Evolutionary conservation across 2,888 invertebrate genomes (phyloP), one percentile per base, ranked within the genome.

Genomic region (Drosophila atroscutellata): DNA sequence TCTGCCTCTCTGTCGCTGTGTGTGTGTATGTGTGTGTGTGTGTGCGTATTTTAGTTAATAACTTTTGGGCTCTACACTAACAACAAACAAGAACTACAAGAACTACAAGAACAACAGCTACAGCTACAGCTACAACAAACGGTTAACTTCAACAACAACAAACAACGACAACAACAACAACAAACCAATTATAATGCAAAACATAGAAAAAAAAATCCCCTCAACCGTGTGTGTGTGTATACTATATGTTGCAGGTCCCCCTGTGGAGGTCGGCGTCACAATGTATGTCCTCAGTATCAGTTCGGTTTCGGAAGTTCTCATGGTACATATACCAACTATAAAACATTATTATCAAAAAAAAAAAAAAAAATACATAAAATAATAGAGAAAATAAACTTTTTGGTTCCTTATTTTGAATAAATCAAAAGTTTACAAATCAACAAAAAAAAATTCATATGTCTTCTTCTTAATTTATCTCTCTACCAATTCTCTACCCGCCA

Each of bases 231-330:
- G 91, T 91, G 91, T 91, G 92, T 92, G 85, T 91, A 86, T 91
- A 91, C 42, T 93, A 92, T 93, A 92, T 93, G 92, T 96, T 97
- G 94, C 97, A 98, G 98, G 97, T 96, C 97, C 97, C 94, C 98
- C 98, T 93, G 98, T 99, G 95, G 98, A 97, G 94, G 98, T 98
- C 94, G 98, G 98, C 94, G 97, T 98, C 95, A 98, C 98, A 95
- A 98, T 98, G 97, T 98, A 98, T 95, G 98, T 98, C 95, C 96
- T 98, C 95, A 97, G 97, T 95, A 98, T 98, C 96, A 97, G 98
- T 95, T 98, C 98, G 94, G 97, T 98, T 94, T 98, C 98, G 94
- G 98, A 98, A 96, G 98, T 98, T 94, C 96, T 98, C 95, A 98
- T 98, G 98, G 98, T 98, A 97, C 94, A 94, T 94, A 72, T 79